These are phyloP conservation scores for Alectoris magna DNA, from an alignment of 2,797 vertebrate species.

Conservation along the genomic window DNA sequence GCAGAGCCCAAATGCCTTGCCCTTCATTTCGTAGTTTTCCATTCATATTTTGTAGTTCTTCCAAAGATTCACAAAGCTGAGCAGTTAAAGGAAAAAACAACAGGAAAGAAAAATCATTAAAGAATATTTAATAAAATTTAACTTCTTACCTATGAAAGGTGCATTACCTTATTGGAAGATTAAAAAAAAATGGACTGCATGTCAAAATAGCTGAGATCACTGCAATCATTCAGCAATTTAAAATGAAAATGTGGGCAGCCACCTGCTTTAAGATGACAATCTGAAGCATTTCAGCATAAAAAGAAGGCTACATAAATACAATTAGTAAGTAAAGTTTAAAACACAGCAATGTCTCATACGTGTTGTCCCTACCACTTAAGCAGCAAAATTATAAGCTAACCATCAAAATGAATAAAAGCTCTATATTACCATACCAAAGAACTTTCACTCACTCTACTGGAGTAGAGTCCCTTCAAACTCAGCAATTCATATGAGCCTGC, in stretches of 20 bases:
- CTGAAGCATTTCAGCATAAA: constrained; percentile 29
- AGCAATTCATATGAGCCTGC: neutral
- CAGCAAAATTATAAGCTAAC: neutral
- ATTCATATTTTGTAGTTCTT: constrained; percentile 94
- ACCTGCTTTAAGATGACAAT: neutral
- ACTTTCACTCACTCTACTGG: neutral
- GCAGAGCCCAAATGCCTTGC: constrained; percentile 91
- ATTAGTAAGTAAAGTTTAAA: constrained; percentile 4
- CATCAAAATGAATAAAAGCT: neutral
- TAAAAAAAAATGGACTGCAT: neutral
- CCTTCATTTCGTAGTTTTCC: constrained; percentile 92
- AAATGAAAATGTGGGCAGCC: constrained; percentile 1
- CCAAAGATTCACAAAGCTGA: constrained; percentile 94
- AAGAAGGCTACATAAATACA: neutral
- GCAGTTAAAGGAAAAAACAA: neutral
- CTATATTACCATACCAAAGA: neutral
- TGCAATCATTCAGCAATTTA: constrained; percentile 13
- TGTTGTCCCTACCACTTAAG: neutral
- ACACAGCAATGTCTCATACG: neutral
- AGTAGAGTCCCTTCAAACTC: neutral
- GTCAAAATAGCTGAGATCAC: constrained; percentile 17
- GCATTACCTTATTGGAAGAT: neutral
- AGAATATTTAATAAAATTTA: neutral
- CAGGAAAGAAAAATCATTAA: neutral
- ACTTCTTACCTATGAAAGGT: neutral